Conservation (phyloP, 1,140 invertebrate genomes). For the Reticulitermes speratus region DNA sequence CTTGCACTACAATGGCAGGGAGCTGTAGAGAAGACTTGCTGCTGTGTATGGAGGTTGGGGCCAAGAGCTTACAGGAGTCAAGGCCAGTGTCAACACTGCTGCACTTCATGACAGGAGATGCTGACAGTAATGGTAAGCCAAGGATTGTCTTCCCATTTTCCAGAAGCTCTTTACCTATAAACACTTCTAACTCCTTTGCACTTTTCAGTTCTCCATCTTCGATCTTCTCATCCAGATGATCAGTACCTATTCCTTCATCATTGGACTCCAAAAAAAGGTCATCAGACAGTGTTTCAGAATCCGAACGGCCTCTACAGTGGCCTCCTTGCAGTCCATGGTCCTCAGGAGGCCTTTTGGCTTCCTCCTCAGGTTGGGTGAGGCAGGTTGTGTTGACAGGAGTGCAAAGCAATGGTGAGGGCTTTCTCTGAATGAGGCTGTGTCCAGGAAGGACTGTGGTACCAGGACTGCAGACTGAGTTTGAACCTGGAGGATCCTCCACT, state of each 20-base stretch:
- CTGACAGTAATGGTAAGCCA: slow-evolving; percentile 34
- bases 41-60: neutral
- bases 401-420: slow-evolving; percentile 40
- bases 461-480: slow-evolving; percentile 46
- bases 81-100: neutral
- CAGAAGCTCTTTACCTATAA: slow-evolving; percentile 46
- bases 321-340: neutral
- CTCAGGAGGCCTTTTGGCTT: slow-evolving; percentile 21
- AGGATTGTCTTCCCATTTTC: slow-evolving; percentile 31
- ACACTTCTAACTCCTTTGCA: slow-evolving; percentile 64
- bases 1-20: slow-evolving; percentile 62
- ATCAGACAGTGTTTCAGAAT: slow-evolving; percentile 31
- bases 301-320: slow-evolving; percentile 12
- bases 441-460: slow-evolving; percentile 29
- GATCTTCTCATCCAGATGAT: slow-evolving; percentile 62
- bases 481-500: slow-evolving; percentile 62
- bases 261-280: slow-evolving; percentile 56
- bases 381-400: neutral
- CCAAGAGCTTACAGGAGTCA: neutral
- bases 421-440: neutral
- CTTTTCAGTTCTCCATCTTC: slow-evolving; percentile 60
- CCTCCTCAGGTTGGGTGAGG: neutral
- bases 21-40: slow-evolving; percentile 49
- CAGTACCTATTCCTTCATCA: slow-evolving; percentile 68
- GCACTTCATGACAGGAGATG: neutral